Conservation (phyloP, 64 coral and sea anemone species). For the Pachyseris speciosa region DNA sequence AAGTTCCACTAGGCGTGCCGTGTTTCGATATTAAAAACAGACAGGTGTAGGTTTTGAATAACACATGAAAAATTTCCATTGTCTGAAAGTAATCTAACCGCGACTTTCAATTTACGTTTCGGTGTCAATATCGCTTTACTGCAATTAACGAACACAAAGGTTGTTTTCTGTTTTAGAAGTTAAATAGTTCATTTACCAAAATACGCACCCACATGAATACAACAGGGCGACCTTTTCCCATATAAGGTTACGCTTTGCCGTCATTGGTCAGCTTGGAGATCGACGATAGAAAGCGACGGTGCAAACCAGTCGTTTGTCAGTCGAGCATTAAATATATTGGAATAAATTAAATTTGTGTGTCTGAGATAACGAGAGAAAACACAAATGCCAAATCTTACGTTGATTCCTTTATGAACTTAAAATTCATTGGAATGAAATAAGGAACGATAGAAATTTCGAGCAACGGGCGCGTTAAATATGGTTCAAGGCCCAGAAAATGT, state of each 20-base stretch:
- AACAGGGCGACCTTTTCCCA: not conserved
- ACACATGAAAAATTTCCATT: not conserved
- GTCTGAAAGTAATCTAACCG: not conserved
- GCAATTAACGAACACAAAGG: not conserved
- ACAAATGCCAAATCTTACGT: not conserved
- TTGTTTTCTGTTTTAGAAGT: not conserved
- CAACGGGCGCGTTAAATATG: too few relatives aligned
- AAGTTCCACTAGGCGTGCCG: not conserved
- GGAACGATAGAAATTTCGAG: not conserved
- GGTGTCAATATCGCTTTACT: not conserved
- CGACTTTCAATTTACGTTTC: not conserved
- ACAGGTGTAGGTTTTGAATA: not conserved
- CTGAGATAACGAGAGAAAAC: not conserved
- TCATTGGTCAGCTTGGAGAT: slow-evolving; percentile 62
- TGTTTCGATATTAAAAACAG: not conserved
- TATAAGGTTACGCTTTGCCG: slow-evolving; percentile 29
- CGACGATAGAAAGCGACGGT: not conserved
- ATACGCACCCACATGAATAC: not conserved
- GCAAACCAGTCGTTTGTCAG: not conserved
- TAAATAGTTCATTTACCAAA: not conserved
- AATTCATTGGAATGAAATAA: not conserved
- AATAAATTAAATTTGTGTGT: not conserved
- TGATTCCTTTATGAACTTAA: not conserved
- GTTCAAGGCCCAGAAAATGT: too few relatives aligned
- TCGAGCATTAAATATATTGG: not conserved